These are phyloP conservation scores for Ceriagrion tenellum DNA, from an alignment of 2,888 invertebrate genomes.

Conservation along the genomic window DNA sequence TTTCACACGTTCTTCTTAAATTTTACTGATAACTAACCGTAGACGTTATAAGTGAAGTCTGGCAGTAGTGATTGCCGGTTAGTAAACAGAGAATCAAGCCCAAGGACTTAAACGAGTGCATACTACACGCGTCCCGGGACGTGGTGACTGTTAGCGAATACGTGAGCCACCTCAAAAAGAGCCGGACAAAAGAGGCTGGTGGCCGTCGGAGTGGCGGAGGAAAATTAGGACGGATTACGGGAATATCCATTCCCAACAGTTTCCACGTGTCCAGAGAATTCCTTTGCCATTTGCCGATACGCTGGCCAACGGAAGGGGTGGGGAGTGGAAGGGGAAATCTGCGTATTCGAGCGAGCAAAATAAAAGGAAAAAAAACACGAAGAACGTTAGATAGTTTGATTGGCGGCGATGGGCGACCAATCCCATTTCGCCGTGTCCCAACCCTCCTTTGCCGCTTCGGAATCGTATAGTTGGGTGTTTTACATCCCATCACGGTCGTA, in stretches of 20 bases:
- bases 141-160: no score
- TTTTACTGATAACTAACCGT: no score
- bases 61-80: no score
- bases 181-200: neutral
- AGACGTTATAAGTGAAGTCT: no score
- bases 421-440: neutral
- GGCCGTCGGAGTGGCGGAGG: neutral
- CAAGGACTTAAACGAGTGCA: no score
- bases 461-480: neutral
- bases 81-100: no score
- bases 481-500: constrained; percentile 26
- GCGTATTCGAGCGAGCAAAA: neutral
- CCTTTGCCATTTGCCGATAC: constrained; percentile 33
- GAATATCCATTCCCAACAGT: constrained; percentile 23
- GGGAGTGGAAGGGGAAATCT: neutral
- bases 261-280: constrained; percentile 23
- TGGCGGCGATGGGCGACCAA: constrained; percentile 2
- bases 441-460: no score
- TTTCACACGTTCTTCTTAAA: no score
- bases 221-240: constrained; percentile 31
- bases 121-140: no score
- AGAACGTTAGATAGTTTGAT: constrained; percentile 2
- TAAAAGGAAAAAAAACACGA: neutral
- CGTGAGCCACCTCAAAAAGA: no score
- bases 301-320: neutral